Percentiles rank a stretch among this genome's conserved stretches.
These are phyloP conservation scores for Ataeniobius toweri DNA, from an alignment of 2,797 vertebrate species.

Conservation along the genomic window DNA sequence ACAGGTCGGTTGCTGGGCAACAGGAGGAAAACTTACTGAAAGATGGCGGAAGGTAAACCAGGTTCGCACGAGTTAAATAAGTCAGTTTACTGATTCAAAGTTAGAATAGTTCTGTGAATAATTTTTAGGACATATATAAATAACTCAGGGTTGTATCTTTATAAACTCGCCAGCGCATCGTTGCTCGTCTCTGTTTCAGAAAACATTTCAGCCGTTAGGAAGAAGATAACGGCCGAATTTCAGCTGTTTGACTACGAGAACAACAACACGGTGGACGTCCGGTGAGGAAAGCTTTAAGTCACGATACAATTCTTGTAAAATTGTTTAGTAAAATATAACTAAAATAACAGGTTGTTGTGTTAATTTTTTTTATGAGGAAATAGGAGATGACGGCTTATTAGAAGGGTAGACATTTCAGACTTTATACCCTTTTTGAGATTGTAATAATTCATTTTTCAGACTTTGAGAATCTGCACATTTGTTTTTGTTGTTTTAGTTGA, in stretches of 20 bases:
- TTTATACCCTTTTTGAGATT: no score
- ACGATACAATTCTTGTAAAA: neutral
- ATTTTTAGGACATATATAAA: neutral
- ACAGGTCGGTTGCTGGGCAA: neutral
- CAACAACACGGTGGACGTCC: slow-evolving; percentile 89
- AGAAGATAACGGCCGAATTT: slow-evolving; percentile 88
- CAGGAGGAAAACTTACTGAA: neutral
- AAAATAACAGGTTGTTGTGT: neutral
- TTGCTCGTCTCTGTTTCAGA: slow-evolving; percentile 65
- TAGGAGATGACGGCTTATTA: no score
- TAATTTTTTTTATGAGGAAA: no score
- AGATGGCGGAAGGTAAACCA: neutral
- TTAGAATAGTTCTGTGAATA: neutral
- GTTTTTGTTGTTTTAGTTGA: no score
- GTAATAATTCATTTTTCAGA: no score
- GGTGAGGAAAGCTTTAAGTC: slow-evolving; percentile 77
- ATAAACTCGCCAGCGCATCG: neutral
- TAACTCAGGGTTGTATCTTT: neutral
- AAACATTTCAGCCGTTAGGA: slow-evolving; percentile 74
- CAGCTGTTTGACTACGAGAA: slow-evolving; percentile 88
- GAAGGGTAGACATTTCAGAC: no score
- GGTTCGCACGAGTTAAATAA: neutral
- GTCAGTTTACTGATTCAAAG: neutral
- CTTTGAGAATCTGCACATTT: no score
- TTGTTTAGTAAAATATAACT: neutral